Conservation (phyloP, 2,113 vertebrate species). For the Aegotheles bennettii region DNA sequence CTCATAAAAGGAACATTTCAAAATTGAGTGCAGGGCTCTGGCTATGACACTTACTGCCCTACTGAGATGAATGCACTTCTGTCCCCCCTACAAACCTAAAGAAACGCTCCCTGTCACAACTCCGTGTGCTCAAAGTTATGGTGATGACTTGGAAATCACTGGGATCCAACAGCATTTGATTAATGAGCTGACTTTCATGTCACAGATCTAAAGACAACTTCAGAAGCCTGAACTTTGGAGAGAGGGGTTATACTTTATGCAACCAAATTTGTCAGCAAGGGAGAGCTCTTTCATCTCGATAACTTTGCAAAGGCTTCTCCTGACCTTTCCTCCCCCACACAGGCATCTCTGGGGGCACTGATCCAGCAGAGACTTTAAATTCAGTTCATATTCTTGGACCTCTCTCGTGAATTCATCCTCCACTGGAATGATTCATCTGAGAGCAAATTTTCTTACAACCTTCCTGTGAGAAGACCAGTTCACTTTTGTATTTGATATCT, state of each 20-base stretch:
- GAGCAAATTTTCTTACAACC: background rate
- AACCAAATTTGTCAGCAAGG: slow-evolving; percentile 23
- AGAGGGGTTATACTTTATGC: background rate
- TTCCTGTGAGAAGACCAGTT: background rate
- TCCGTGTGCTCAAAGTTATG: background rate
- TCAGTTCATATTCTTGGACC: background rate
- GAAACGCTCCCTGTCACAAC: background rate
- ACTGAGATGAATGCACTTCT: fast-evolving
- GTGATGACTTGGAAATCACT: background rate
- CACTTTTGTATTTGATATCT: background rate
- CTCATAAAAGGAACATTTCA: background rate
- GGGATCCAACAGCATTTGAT: slow-evolving; percentile 28
- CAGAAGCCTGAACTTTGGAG: slow-evolving; percentile 6
- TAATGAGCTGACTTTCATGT: slow-evolving; percentile 36
- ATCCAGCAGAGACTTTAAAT: background rate
- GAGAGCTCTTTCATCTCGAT: slow-evolving; percentile 24
- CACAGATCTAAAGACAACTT: slow-evolving; percentile 20
- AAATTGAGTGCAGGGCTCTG: background rate
- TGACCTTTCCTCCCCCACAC: background rate
- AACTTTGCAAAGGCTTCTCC: background rate
- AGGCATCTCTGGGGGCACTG: background rate
- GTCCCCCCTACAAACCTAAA: background rate
- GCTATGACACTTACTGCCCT: background rate
- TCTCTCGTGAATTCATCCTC: background rate
- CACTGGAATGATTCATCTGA: background rate